phyloP scores from a whole-genome alignment of 2,113 vertebrate species.

The Varanus salvator region DNA sequence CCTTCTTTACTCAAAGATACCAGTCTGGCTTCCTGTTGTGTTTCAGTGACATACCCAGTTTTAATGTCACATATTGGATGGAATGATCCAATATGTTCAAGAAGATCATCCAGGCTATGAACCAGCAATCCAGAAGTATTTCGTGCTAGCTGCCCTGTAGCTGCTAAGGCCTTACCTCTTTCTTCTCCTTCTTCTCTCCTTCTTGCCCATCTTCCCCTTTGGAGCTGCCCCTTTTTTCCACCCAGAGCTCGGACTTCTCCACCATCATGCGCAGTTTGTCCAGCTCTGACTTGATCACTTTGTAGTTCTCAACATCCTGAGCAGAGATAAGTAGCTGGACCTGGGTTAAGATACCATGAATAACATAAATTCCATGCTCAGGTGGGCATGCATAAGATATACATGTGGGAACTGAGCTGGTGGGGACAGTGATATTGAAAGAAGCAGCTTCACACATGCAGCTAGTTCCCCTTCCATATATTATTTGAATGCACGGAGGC shows the following conservation, averaged over 20 bases:
- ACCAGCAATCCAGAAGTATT: background rate
- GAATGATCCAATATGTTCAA: background rate
- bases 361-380: background rate
- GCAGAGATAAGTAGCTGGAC: conserved; percentile 94
- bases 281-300: conserved; percentile 92
- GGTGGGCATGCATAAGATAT: background rate
- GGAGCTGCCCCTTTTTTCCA: conserved; percentile 90
- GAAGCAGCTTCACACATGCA: background rate
- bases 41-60: background rate
- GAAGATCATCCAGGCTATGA: background rate
- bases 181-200: conserved; percentile 81
- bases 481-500: no score
- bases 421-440: background rate
- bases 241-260: conserved; percentile 98
- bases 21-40: background rate
- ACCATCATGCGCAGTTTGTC: conserved; percentile 95
- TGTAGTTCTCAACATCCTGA: conserved; percentile 98
- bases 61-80: background rate
- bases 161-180: conserved; percentile 75
- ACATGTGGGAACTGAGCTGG: background rate
- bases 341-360: conserved; percentile 66
- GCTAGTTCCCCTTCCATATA: no score
- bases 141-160: accelerated
- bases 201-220: conserved; percentile 80
- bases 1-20: background rate